These are phyloP conservation scores for Tinea trinotella DNA, from an alignment of 2,888 invertebrate genomes.

Conservation along the genomic window DNA sequence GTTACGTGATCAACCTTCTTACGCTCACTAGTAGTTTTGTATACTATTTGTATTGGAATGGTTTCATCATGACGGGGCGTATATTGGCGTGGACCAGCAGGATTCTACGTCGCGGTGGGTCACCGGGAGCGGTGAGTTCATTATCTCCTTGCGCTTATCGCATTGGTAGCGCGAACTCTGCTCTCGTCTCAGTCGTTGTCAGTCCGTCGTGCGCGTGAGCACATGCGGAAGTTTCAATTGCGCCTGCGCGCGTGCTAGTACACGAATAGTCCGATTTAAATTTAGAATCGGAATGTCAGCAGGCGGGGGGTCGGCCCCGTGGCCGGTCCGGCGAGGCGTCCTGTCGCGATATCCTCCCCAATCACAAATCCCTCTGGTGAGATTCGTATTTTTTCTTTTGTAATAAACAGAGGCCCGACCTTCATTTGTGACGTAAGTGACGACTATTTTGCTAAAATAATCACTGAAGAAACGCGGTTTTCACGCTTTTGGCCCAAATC, in stretches of 20 bases:
- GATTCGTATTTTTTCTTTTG: slow-evolving; percentile 38
- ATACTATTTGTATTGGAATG: neutral
- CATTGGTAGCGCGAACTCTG: slow-evolving; percentile 27
- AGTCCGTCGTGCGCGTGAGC: slow-evolving; percentile 64
- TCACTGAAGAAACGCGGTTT: slow-evolving; percentile 50
- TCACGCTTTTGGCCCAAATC: slow-evolving; percentile 65
- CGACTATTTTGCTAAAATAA: slow-evolving; percentile 50
- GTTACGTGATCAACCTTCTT: slow-evolving; percentile 41
- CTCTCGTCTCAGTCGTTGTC: slow-evolving; percentile 60
- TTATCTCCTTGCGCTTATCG: slow-evolving; percentile 63
- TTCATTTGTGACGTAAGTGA: slow-evolving; percentile 50
- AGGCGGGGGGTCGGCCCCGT: slow-evolving; percentile 77
- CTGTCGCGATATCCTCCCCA: slow-evolving; percentile 59
- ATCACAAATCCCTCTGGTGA: slow-evolving; percentile 60
- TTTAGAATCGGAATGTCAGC: slow-evolving; percentile 67
- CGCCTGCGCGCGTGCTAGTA: slow-evolving; percentile 62
- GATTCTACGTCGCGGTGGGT: slow-evolving; percentile 62
- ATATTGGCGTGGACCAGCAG: slow-evolving; percentile 57
- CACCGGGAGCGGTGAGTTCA: slow-evolving; percentile 65
- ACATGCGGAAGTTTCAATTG: slow-evolving; percentile 67
- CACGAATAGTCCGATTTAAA: slow-evolving; percentile 69
- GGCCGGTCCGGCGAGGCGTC: slow-evolving; percentile 79
- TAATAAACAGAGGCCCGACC: slow-evolving; percentile 39
- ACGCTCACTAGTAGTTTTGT: neutral
- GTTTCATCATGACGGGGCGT: slow-evolving; percentile 45